Base-by-base conservation (phyloP, 2,797 vertebrate species). In the Austrolebias charrua region DNA sequence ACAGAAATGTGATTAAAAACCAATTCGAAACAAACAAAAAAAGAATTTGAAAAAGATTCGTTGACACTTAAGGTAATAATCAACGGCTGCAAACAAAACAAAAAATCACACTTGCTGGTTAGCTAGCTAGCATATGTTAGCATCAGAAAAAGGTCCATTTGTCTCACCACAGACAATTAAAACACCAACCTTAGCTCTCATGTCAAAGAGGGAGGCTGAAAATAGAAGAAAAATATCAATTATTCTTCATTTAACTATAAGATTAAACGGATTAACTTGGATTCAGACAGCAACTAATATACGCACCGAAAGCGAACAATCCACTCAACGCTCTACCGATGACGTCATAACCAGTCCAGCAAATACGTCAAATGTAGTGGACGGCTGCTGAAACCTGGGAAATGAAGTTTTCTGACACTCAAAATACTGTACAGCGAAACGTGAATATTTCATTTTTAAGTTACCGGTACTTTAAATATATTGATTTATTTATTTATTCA, bases 141-240 rank as follows among this genome's bases (percentile, higher is more conserved):
- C 69, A 12, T 10, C 2, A 24, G 0, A 6, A 0, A 0, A 43
- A 59, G 69, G 4, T 1, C 8, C 0, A 4, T 42, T 73, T 51
- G 43, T 47, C 31, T 7, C 1, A 5, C 8, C 0, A 51, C 0
- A 64, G 0, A 20, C 1, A 12, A 0, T 13, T 9, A 15, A 76
- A 75, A 68, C 0, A 66, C 94, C 85, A 84, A 97, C 96, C 95
- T 97, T 97, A 29, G 96, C 96, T 90, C 96, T 94, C 96, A 98
- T 96, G 73, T 83, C 69, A 89, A 80, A 46, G 66, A 86, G 75
- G 55, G n/a, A 5, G 29, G 63, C 94, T 94, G 86, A 11, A 67
- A 86, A 20, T 13, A 86, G 57, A 80, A 52, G 29, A 45, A 11
- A 58, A 16, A 33, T 0, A n/a, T 46, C 33, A 7, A 0, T 1